A percentile compares a stretch with the other conserved stretches of the same genome.
Evolutionary conservation across 92 coral and sea anemone species (phyloP).

Genomic region (Parazoanthus swiftii): DNA sequence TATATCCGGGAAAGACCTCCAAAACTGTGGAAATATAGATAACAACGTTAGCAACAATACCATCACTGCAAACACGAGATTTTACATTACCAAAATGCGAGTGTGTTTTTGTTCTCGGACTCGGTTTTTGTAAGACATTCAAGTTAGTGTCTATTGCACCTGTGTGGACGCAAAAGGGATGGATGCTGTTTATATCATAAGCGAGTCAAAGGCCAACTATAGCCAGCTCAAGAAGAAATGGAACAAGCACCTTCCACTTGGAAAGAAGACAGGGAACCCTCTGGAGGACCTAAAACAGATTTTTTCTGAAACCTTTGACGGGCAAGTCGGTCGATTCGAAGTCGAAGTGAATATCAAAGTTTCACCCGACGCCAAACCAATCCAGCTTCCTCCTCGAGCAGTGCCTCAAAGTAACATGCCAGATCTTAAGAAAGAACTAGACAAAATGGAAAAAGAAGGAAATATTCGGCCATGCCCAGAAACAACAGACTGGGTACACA

Average conservation of each 20-base stretch:
- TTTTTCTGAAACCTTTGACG: slow-evolving; percentile 66
- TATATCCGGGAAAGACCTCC: slow-evolving; percentile 62
- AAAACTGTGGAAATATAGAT: slow-evolving; percentile 59
- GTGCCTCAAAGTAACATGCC: slow-evolving; percentile 70
- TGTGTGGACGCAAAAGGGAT: slow-evolving; percentile 59
- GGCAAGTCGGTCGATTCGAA: slow-evolving; percentile 68
- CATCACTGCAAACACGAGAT: slow-evolving; percentile 57
- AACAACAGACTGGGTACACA: slow-evolving; percentile 75
- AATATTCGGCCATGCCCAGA: slow-evolving; percentile 75
- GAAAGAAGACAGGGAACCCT: slow-evolving; percentile 63
- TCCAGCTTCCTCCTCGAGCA: slow-evolving; percentile 68
- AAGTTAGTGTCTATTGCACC: slow-evolving; percentile 57
- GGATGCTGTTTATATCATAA: slow-evolving; percentile 69
- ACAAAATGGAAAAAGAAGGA: slow-evolving; percentile 71
- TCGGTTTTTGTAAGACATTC: slow-evolving; percentile 62
- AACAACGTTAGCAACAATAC: slow-evolving; percentile 55
- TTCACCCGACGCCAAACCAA: slow-evolving; percentile 64
- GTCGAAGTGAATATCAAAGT: slow-evolving; percentile 61
- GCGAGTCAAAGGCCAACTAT: slow-evolving; percentile 64
- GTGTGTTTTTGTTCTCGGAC: slow-evolving; percentile 69
- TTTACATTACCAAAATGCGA: slow-evolving; percentile 61
- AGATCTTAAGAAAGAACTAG: slow-evolving; percentile 62
- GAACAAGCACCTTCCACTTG: slow-evolving; percentile 69
- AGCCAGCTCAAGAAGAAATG: slow-evolving; percentile 56
- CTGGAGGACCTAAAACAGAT: slow-evolving; percentile 64